Conservation (phyloP, 2,797 vertebrate species). For the Chelidonichthys spinosus region DNA sequence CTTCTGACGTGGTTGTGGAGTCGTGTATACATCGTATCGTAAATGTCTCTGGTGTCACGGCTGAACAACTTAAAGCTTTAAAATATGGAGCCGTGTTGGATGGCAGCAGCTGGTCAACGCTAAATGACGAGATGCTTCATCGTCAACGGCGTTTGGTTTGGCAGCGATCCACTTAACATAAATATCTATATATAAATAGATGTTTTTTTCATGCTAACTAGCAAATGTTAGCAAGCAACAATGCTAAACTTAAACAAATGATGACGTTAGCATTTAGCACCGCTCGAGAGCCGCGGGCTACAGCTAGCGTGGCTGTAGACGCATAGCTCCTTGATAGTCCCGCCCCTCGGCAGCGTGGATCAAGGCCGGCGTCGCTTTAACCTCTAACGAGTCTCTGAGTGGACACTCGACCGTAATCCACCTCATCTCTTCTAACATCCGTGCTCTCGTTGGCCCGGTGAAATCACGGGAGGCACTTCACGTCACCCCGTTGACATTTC, state of each 20-base stretch:
- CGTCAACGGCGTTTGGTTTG: background rate
- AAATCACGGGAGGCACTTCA: constrained; percentile 65
- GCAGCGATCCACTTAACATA: background rate
- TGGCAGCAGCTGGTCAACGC: background rate
- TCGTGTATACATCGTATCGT: background rate
- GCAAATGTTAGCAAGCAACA: background rate
- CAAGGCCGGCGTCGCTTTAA: background rate
- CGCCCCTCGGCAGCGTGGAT: too few species aligned
- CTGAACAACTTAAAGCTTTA: background rate
- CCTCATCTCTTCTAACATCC: constrained; percentile 60
- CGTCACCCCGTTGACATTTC: constrained; percentile 63
- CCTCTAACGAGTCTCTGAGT: constrained; percentile 57
- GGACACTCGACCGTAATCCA: constrained; percentile 51
- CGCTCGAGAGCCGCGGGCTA: background rate
- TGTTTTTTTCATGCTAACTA: background rate
- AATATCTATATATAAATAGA: background rate
- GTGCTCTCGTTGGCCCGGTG: constrained; percentile 46
- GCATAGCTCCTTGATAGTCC: background rate
- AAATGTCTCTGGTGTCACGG: background rate
- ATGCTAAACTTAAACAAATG: background rate
- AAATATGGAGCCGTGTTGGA: background rate
- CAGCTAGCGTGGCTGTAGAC: background rate
- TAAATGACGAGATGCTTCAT: background rate
- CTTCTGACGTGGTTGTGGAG: constrained; percentile 2
- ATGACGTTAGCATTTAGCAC: constrained; percentile 3